Percentiles rank a stretch among this genome's conserved stretches.
phyloP scores from a whole-genome alignment of 2,888 invertebrate genomes.

The Baronia brevicornis region DNA sequence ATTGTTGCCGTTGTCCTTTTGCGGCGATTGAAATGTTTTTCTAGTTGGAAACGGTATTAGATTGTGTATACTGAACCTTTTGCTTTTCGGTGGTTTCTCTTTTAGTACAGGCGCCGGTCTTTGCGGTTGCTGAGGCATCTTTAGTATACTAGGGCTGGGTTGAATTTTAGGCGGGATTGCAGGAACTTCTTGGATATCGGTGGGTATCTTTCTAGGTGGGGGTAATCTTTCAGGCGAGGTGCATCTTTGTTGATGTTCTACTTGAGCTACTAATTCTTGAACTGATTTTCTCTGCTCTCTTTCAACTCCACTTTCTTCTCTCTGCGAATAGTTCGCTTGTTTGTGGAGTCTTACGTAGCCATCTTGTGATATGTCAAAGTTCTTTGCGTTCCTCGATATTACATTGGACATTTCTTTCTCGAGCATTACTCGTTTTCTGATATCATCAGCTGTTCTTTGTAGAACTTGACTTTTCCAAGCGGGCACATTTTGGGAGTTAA shows the following conservation, averaged over 20 bases:
- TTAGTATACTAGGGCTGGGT: conserved; percentile 44
- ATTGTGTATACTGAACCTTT: conserved; percentile 69
- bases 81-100: conserved; percentile 65
- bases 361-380: conserved; percentile 65
- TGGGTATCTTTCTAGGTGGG: conserved; percentile 48
- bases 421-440: conserved; percentile 51
- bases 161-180: conserved; percentile 27
- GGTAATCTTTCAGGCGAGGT: conserved; percentile 53
- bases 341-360: conserved; percentile 67
- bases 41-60: conserved; percentile 70
- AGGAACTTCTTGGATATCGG: conserved; percentile 37
- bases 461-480: conserved; percentile 66
- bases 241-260: conserved; percentile 69
- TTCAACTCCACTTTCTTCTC: conserved; percentile 34
- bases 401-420: conserved; percentile 61
- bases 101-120: conserved; percentile 64
- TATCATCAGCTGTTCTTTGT: conserved; percentile 65
- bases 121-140: conserved; percentile 65
- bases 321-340: conserved; percentile 36
- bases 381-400: conserved; percentile 40
- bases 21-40: conserved; percentile 63
- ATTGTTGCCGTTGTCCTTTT: conserved; percentile 65
- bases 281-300: conserved; percentile 72
- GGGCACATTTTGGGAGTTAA: conserved; percentile 31
- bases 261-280: conserved; percentile 78